A percentile compares a stretch with the other conserved stretches of the same genome.
Conservation (phyloP, 2,888 invertebrate species). For the Hedya salicella region DNA sequence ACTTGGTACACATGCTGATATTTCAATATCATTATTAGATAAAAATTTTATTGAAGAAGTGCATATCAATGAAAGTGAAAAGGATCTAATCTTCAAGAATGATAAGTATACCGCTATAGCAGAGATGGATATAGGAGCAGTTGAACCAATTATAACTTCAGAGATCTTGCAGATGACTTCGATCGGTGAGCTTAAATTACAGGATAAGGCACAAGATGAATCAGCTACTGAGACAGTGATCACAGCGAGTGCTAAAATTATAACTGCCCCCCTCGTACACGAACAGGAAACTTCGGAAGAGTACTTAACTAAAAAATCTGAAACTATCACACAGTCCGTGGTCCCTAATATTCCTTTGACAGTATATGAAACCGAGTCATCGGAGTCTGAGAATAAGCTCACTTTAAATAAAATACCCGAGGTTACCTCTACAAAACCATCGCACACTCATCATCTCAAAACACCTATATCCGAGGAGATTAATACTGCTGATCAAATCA, state of each 20-base stretch:
- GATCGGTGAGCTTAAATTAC: conserved; percentile 77
- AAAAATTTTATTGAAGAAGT: conserved; percentile 85
- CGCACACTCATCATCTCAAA: conserved; percentile 70
- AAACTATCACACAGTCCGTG: conserved; percentile 75
- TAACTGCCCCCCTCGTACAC: conserved; percentile 85
- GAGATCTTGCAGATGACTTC: conserved; percentile 79
- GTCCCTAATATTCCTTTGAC: conserved; percentile 86
- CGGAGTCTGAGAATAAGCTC: conserved; percentile 87
- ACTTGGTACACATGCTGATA: conserved; percentile 71
- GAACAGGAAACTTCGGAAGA: conserved; percentile 86
- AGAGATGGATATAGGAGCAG: conserved; percentile 83
- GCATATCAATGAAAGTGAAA: conserved; percentile 88
- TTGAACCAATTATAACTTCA: conserved; percentile 86
- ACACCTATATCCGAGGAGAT: conserved; percentile 74
- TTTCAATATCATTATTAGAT: conserved; percentile 83
- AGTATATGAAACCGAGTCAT: conserved; percentile 85
- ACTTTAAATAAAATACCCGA: conserved; percentile 60
- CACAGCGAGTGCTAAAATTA: conserved; percentile 87
- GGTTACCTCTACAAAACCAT: conserved; percentile 55
- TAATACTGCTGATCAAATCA: conserved; percentile 73
- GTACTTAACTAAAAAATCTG: conserved; percentile 59
- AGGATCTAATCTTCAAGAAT: conserved; percentile 77
- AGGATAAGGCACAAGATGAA: conserved; percentile 77
- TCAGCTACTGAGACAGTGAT: conserved; percentile 78
- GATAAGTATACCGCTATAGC: conserved; percentile 83